These are phyloP conservation scores for Leptopilina drosophilae DNA, from an alignment of 2,888 invertebrate species.

Conservation along the genomic window DNA sequence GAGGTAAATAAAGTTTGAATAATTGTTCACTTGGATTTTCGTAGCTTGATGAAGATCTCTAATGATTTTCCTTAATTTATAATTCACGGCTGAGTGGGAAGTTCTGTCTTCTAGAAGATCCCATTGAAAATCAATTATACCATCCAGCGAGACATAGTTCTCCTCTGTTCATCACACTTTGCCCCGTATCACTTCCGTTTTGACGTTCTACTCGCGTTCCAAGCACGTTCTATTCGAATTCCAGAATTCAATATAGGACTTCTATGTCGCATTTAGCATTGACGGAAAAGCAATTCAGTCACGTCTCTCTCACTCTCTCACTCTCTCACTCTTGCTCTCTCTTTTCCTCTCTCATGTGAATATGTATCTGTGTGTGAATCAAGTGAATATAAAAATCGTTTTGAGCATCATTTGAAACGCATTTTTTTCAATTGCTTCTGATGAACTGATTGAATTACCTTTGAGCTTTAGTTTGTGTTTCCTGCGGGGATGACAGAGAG, in stretches of 20 bases:
- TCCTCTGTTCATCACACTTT: slow-evolving; percentile 37
- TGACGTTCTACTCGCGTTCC: slow-evolving; percentile 33
- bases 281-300: slow-evolving; percentile 23
- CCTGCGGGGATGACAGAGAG: not conserved
- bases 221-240: slow-evolving; percentile 33
- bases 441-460: slow-evolving; percentile 30
- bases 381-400: slow-evolving; percentile 30
- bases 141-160: slow-evolving; percentile 35
- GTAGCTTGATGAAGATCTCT: not conserved
- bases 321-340: not conserved
- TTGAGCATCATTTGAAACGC: slow-evolving; percentile 6
- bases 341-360: too few species aligned
- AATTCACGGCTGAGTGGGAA: slow-evolving; percentile 21
- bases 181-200: slow-evolving; percentile 35
- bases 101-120: slow-evolving; percentile 30
- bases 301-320: slow-evolving; percentile 1
- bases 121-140: slow-evolving; percentile 35
- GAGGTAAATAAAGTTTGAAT: not conserved
- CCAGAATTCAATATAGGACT: slow-evolving; percentile 36
- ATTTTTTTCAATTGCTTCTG: slow-evolving; percentile 8
- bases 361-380: not conserved
- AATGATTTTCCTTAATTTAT: slow-evolving; percentile 24
- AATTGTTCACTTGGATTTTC: not conserved
- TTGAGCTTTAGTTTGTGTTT: slow-evolving; percentile 17
- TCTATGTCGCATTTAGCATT: slow-evolving; percentile 40